phyloP scores from a whole-genome alignment of 2,797 vertebrate genomes.

The Atherinosoma microstoma region DNA sequence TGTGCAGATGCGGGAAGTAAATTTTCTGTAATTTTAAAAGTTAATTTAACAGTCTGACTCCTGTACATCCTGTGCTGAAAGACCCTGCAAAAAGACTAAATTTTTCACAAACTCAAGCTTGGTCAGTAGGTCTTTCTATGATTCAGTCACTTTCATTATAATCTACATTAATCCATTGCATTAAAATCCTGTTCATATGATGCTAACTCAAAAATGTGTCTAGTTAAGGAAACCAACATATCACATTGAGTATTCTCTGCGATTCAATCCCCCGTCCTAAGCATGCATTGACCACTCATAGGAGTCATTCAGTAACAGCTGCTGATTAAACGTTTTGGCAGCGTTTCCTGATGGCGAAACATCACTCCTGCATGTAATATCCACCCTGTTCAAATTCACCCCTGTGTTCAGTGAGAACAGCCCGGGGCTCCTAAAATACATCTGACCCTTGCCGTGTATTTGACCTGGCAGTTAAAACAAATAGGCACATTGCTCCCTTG shows the following conservation, averaged over 20 bases:
- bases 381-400: conserved; percentile 26
- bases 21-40: conserved; percentile 8
- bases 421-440: conserved; percentile 42
- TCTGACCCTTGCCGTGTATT: conserved; percentile 52
- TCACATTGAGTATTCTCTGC: background rate
- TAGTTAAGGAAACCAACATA: too few species aligned
- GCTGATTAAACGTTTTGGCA: conserved; percentile 39
- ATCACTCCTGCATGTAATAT: conserved; percentile 31
- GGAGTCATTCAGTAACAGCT: conserved; percentile 18
- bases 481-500: conserved; percentile 32
- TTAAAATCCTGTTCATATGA: too few species aligned
- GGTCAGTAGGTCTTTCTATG: background rate
- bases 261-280: background rate
- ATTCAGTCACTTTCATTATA: too few species aligned
- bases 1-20: conserved; percentile 10
- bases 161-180: too few species aligned
- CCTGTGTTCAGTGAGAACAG: conserved; percentile 21
- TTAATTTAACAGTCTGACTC: conserved; percentile 1
- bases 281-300: background rate
- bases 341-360: conserved; percentile 25
- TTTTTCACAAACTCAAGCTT: background rate
- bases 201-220: too few species aligned
- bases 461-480: conserved; percentile 64
- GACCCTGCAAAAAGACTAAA: background rate
- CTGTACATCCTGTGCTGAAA: background rate